A percentile compares a stretch with the other conserved stretches of the same genome.
These are phyloP conservation scores for Panthera uncia DNA, from an alignment of 2,113 vertebrate genomes.

Conservation along the genomic window DNA sequence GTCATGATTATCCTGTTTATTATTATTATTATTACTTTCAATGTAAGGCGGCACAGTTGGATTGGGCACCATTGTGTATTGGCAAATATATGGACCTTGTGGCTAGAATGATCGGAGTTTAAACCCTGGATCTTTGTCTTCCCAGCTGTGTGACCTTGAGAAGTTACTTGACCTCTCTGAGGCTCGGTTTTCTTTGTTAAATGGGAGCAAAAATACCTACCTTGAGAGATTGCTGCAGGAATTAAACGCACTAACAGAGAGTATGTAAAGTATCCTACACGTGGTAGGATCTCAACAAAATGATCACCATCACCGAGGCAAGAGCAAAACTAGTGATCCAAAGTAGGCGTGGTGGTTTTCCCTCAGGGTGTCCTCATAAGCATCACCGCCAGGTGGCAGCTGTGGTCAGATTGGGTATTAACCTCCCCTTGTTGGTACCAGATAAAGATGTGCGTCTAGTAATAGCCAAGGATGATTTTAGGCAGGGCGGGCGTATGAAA, in stretches of 20 bases:
- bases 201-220: background rate
- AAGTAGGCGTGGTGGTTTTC: background rate
- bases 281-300: background rate
- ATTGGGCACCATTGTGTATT: background rate
- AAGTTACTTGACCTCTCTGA: background rate
- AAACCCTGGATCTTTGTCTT: background rate
- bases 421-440: background rate
- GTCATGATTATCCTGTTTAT: background rate
- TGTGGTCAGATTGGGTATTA: background rate
- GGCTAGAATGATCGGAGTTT: background rate
- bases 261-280: background rate
- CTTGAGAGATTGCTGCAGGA: background rate
- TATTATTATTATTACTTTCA: background rate
- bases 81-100: background rate
- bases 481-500: background rate
- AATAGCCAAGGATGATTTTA: background rate
- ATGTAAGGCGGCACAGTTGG: background rate
- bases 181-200: background rate
- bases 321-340: background rate
- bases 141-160: background rate
- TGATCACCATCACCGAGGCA: background rate
- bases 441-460: background rate
- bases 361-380: background rate
- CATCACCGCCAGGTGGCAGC: constrained; percentile 53
- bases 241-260: background rate